Base-by-base conservation (phyloP, 2,797 vertebrate genomes). In the Nyctalus aviator region DNA sequence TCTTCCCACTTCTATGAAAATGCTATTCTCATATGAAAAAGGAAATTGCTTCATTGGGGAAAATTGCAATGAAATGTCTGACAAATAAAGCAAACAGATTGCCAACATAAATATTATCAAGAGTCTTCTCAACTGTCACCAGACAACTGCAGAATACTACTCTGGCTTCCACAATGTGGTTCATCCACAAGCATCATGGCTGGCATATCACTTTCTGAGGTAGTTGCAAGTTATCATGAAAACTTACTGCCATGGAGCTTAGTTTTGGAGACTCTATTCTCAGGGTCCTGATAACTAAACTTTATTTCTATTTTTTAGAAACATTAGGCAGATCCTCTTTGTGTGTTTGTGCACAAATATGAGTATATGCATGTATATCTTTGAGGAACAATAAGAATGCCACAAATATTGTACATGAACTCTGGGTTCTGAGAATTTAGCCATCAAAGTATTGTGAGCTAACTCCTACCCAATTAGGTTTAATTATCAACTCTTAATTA, bases 61-160 rank as follows among this genome's bases (percentile, higher is more conserved):
- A 94, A 96, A 91, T 35, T 91, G 9, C 21, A 35, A 93, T 83
- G 90, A 84, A 90, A 84, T 27, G 12, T 84, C 55, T 91, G 93
- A 87, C 27, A 93, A 96, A 94, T 76, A 44, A 81, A 78, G 32
- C 69, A 93, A 96, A 96, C 0, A 95, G 15, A 90, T 75, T 91
- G 6, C 6, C 75, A 53, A 66, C 35, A 53, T 69, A 84, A 92
- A 77, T 88, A 88, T 89, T 91, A 81, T 72, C 81, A 90, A 91
- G 64, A 62, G 68, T 72, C 79, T 81, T 85, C 84, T 84, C 84
- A 46, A 15, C 37, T 64, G 21, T 59, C 57, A 94, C 17, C 66
- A 75, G 75, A 68, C 59, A 84, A 72, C 13, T 68, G 27, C 79
- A 35, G 55, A 32, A 69, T 32, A 17, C 41, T 83, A 8, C 44